These are phyloP conservation scores for Hypolimnas misippus DNA, from an alignment of 2,888 invertebrate genomes.

Conservation along the genomic window DNA sequence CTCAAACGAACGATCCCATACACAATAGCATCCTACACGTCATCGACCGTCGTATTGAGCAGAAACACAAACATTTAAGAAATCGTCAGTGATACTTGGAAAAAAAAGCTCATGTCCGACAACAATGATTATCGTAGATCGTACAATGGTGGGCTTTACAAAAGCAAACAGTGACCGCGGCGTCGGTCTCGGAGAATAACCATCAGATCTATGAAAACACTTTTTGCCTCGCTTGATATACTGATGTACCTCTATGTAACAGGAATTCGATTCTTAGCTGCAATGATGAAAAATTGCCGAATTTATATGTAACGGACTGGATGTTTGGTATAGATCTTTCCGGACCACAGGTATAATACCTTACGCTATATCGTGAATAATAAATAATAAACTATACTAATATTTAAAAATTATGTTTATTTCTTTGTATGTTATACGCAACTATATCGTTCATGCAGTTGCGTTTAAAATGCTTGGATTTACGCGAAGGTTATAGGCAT, in stretches of 20 bases:
- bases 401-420: too few species aligned
- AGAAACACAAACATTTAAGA: constrained; percentile 81
- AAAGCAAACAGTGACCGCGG: constrained; percentile 68
- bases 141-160: constrained; percentile 69
- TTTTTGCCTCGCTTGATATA: constrained; percentile 20
- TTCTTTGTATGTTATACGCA: too few species aligned
- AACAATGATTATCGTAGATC: constrained; percentile 64
- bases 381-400: too few species aligned
- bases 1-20: constrained; percentile 61
- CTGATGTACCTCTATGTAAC: background rate
- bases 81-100: constrained; percentile 69
- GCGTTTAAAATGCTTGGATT: too few species aligned
- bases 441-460: too few species aligned
- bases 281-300: too few species aligned
- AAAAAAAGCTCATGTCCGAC: constrained; percentile 56
- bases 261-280: background rate
- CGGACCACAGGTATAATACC: constrained; percentile 1
- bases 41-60: constrained; percentile 75
- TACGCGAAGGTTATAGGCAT: too few species aligned
- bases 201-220: constrained; percentile 55
- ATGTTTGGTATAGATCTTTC: background rate
- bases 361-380: too few species aligned
- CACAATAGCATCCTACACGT: constrained; percentile 76
- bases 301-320: too few species aligned
- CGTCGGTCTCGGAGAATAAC: constrained; percentile 53